A percentile compares a stretch with the other conserved stretches of the same genome.
These are phyloP conservation scores for Tokudaia muenninki DNA, from an alignment of 2,797 vertebrate species.

Conservation along the genomic window DNA sequence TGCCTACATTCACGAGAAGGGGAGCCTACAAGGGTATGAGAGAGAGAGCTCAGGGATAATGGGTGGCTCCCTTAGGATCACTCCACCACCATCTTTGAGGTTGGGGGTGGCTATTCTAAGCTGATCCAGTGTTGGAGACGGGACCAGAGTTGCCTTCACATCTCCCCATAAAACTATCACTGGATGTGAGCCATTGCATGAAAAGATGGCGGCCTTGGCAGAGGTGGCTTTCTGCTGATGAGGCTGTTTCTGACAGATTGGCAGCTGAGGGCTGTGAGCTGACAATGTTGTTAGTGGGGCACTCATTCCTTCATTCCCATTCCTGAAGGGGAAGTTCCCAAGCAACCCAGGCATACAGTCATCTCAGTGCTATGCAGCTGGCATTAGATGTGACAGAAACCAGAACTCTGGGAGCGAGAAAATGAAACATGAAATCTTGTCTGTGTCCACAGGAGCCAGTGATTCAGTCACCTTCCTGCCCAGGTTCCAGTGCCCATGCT, in stretches of 20 bases:
- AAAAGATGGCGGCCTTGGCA: background rate
- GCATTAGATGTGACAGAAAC: background rate
- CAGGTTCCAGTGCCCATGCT: background rate
- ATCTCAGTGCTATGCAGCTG: background rate
- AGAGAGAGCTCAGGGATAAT: background rate
- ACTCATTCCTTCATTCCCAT: background rate
- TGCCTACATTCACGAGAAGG: background rate
- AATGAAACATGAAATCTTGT: background rate
- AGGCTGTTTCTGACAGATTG: background rate
- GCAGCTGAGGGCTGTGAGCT: background rate
- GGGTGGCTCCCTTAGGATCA: background rate
- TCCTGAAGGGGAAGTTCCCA: background rate
- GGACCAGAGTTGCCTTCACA: background rate
- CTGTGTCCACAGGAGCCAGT: background rate
- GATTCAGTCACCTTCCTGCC: background rate
- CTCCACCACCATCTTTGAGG: background rate
- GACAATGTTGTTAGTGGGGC: background rate
- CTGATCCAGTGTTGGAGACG: background rate
- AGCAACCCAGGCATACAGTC: background rate
- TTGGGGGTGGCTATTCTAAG: background rate
- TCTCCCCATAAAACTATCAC: background rate
- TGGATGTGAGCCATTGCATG: background rate
- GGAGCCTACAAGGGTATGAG: fast-evolving
- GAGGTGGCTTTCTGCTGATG: background rate
- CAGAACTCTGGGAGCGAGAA: background rate